Base-by-base conservation (phyloP, 2,888 invertebrate species). In the Acanthosepion pharaonis region DNA sequence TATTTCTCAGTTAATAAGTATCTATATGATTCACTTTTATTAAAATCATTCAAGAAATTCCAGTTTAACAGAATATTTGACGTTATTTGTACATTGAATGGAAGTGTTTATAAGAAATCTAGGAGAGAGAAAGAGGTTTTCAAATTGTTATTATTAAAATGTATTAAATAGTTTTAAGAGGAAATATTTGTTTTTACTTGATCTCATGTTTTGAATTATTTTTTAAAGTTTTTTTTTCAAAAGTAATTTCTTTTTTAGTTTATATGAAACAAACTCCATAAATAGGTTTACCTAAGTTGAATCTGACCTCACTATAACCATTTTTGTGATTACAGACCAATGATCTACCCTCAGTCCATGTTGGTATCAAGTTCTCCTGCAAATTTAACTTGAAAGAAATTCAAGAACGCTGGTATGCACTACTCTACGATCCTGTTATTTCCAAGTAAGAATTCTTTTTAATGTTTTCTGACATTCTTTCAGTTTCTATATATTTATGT, bases 351-450 rank as follows among this genome's bases (percentile, higher is more conserved):
- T 97, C 98, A 91, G 98, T 99, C 0, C 99, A 99, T 97, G 98
- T 99, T 95, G 99, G 99, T 11, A 98, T 99, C 0, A 99, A 99
- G 97, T 99, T 99, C 98, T 99, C 99, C 0, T 99, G 99, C 97
- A 98, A 99, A 95, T 99, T 99, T 97, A 99, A 99, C 0, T 98
- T 99, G 51, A 98, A 98, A 96, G 99, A 99, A 97, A 98, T 99
- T 94, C 99, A 99, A 97, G 99, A 99, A 94, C 98, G 99, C 94
- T 99, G 99, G 99, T 99, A 99, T 97, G 98, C 99, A 0, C 97
- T 99, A 94, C 98, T 99, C 49, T 99, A 99, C 97, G 99, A 99
- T 97, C 98, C 99, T n/a, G 98, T 99, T 93, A 98, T 99, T 94
- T 99, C 99, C n/a, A 97, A 97, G 97, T 97, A 96, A 96, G 97